These are phyloP conservation scores for Odontomachus brunneus DNA, from an alignment of 1,140 invertebrate species.

Conservation along the genomic window DNA sequence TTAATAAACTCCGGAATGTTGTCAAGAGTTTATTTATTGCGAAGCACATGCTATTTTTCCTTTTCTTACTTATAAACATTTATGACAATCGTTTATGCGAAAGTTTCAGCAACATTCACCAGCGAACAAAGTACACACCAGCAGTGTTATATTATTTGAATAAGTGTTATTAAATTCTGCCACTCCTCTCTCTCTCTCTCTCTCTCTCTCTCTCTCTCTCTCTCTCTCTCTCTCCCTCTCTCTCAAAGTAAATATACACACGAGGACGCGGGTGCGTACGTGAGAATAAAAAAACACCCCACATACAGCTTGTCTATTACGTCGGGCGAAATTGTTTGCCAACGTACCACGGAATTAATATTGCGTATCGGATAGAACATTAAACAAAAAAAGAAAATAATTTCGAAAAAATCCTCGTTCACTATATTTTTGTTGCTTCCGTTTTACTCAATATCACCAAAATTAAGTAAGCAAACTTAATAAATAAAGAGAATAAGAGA, in stretches of 20 bases:
- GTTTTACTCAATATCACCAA: neutral
- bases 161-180: slow-evolving; percentile 17
- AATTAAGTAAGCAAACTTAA: neutral
- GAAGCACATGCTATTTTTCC: neutral
- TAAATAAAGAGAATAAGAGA: neutral
- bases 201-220: too few relatives aligned
- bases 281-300: neutral
- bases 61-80: neutral
- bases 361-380: neutral
- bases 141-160: neutral
- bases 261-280: neutral
- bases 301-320: neutral
- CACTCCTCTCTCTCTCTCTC: too few relatives aligned
- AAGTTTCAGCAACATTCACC: neutral
- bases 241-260: too few relatives aligned
- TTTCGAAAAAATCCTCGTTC: neutral
- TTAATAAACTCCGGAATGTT: slow-evolving; percentile 29
- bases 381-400: slow-evolving; percentile 6
- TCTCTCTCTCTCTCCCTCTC: too few relatives aligned
- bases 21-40: neutral
- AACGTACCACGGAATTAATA: neutral
- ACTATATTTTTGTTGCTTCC: neutral
- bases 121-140: neutral
- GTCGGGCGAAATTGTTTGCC: neutral
- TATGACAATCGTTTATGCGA: neutral